A percentile compares a stretch with the other conserved stretches of the same genome.
Evolutionary conservation across 2,113 vertebrate genomes (phyloP).

Genomic region (Cnemophilus loriae): DNA sequence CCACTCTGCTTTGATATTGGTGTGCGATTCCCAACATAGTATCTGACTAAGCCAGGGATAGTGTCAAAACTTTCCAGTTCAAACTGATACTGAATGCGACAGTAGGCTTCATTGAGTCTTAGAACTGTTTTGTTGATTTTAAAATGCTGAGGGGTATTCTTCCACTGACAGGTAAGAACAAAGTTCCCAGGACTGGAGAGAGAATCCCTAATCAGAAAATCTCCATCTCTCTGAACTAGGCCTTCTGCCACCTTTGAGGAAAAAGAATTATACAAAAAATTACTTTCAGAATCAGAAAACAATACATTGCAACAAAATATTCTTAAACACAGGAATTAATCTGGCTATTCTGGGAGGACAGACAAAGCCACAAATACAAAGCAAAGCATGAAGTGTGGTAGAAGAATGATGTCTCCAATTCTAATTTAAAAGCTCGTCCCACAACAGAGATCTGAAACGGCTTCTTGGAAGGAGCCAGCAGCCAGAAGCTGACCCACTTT

Average conservation of each 20-base stretch:
- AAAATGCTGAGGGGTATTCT: slow-evolving; percentile 91
- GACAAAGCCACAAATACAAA: background rate
- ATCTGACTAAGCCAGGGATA: slow-evolving; percentile 88
- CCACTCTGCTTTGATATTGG: slow-evolving; percentile 90
- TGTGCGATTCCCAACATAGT: slow-evolving; percentile 91
- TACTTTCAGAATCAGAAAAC: background rate
- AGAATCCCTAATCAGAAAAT: slow-evolving; percentile 93
- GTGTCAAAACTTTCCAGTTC: slow-evolving; percentile 92
- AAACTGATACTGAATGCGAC: slow-evolving; percentile 88
- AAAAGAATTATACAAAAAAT: background rate
- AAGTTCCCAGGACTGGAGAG: slow-evolving; percentile 92
- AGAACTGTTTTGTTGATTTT: slow-evolving; percentile 88
- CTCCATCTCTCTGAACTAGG: slow-evolving; percentile 89
- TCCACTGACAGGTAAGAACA: slow-evolving; percentile 96
- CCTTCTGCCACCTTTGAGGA: slow-evolving; percentile 85
- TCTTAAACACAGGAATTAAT: background rate
- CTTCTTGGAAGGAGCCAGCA: background rate
- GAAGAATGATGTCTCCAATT: background rate
- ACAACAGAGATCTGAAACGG: background rate
- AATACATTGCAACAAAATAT: background rate
- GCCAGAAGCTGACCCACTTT: background rate
- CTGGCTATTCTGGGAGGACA: background rate
- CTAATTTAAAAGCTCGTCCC: background rate
- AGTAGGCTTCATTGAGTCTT: slow-evolving; percentile 88
- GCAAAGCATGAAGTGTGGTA: background rate